Conservation (phyloP, 2,888 invertebrate species). For the Hyppa rectilinea region DNA sequence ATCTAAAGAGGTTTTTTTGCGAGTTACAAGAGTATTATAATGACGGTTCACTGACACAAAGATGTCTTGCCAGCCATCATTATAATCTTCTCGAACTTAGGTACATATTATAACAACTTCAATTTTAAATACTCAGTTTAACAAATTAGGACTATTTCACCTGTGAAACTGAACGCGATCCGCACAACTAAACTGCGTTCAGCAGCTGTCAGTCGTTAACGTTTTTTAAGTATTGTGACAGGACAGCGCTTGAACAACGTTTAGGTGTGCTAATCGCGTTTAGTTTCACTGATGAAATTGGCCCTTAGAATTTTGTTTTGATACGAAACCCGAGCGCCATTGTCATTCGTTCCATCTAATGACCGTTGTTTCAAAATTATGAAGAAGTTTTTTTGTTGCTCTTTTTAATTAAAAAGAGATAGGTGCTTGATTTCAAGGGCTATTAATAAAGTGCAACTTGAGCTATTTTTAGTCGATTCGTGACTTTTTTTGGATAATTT, state of each 20-base stretch:
- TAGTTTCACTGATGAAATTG: too few relatives aligned
- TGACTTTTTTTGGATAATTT: background rate
- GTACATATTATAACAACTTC: slow-evolving; percentile 13
- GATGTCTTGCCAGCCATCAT: background rate
- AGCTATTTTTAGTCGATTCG: slow-evolving; percentile 1
- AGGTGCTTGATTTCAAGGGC: background rate
- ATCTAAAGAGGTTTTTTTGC: too few relatives aligned
- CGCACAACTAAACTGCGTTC: too few relatives aligned
- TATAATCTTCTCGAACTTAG: background rate
- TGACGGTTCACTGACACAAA: too few relatives aligned
- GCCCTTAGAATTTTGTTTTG: too few relatives aligned
- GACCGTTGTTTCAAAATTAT: slow-evolving; percentile 38
- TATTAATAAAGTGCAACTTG: background rate
- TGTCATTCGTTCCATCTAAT: slow-evolving; percentile 34
- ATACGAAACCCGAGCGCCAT: slow-evolving; percentile 40
- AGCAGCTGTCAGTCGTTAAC: too few relatives aligned
- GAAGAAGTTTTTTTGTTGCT: slow-evolving; percentile 1
- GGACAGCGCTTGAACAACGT: too few relatives aligned
- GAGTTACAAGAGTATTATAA: too few relatives aligned
- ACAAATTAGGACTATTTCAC: too few relatives aligned
- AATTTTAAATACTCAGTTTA: slow-evolving; percentile 38
- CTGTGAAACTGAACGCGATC: too few relatives aligned
- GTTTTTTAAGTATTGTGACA: too few relatives aligned
- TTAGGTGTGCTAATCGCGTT: too few relatives aligned
- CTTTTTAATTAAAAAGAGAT: slow-evolving; percentile 37